A percentile compares a stretch with the other conserved stretches of the same genome.
Conservation (phyloP, 2,797 vertebrate genomes). For the Coluber constrictor region DNA sequence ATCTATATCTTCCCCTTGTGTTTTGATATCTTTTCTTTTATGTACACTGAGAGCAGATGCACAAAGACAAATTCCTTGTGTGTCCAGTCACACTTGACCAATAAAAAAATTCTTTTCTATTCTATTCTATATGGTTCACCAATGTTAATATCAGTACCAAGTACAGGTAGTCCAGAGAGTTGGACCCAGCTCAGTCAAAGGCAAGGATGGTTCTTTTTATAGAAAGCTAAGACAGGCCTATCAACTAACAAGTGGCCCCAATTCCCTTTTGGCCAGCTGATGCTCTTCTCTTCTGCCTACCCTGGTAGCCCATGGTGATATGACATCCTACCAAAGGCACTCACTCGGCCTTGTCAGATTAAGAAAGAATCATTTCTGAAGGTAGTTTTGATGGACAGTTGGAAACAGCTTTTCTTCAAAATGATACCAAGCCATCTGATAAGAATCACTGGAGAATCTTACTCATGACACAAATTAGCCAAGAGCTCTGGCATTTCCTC, state of each 20-base stretch:
- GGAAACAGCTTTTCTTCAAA: background rate
- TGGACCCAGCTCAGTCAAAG: slow-evolving; percentile 1
- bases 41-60: no score
- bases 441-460: background rate
- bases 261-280: background rate
- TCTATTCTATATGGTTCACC: background rate
- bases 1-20: background rate
- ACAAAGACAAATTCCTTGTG: no score
- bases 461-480: background rate
- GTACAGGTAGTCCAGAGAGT: background rate
- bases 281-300: background rate
- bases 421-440: background rate
- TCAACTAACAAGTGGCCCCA: slow-evolving; percentile 18
- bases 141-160: background rate
- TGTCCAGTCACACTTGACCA: no score
- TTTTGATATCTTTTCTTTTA: background rate
- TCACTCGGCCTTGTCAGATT: background rate
- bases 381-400: background rate
- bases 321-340: slow-evolving; percentile 2
- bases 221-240: slow-evolving; percentile 12
- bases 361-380: background rate
- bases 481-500: background rate
- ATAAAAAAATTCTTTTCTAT: no score
- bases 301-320: background rate
- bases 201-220: background rate